phyloP scores from a whole-genome alignment of 2,797 vertebrate genomes.

The Scarus forsteni region DNA sequence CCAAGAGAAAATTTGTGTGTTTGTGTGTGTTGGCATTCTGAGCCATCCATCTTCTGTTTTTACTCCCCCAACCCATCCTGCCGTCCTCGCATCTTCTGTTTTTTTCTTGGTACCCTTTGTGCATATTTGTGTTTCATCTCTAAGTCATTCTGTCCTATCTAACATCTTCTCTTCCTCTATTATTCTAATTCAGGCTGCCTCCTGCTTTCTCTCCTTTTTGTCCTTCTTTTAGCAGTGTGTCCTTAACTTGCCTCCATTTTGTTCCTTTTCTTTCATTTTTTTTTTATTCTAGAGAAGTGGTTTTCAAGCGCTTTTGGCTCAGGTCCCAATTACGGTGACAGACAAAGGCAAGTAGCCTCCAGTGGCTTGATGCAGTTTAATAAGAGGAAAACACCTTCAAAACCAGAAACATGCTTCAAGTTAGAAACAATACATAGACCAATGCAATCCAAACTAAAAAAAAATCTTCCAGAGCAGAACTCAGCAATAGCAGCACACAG shows the following conservation, averaged over 20 bases:
- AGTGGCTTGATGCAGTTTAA: too few relatives aligned
- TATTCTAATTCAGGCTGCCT: background rate
- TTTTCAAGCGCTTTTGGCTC: too few relatives aligned
- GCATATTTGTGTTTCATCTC: conserved; percentile 2
- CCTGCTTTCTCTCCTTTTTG: background rate
- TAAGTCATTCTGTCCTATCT: background rate
- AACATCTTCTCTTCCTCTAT: background rate
- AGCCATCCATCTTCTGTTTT: conserved; percentile 16
- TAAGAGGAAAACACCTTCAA: too few relatives aligned
- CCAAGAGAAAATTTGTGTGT: conserved; percentile 22
- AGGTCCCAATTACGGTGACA: too few relatives aligned
- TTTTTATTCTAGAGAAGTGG: background rate
- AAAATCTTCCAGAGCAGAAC: too few relatives aligned
- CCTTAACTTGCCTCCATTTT: background rate
- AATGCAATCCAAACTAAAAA: too few relatives aligned
- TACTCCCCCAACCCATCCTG: conserved; percentile 14
- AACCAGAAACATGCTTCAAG: too few relatives aligned
- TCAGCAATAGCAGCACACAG: too few relatives aligned
- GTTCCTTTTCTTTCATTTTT: background rate
- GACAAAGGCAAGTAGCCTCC: too few relatives aligned
- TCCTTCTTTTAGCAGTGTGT: background rate
- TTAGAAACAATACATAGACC: too few relatives aligned
- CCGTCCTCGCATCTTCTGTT: background rate
- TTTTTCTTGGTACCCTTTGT: background rate
- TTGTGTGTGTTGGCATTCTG: conserved; percentile 21